Conservation (phyloP, 2,888 invertebrate species). For the Protodeltote pygarga region DNA sequence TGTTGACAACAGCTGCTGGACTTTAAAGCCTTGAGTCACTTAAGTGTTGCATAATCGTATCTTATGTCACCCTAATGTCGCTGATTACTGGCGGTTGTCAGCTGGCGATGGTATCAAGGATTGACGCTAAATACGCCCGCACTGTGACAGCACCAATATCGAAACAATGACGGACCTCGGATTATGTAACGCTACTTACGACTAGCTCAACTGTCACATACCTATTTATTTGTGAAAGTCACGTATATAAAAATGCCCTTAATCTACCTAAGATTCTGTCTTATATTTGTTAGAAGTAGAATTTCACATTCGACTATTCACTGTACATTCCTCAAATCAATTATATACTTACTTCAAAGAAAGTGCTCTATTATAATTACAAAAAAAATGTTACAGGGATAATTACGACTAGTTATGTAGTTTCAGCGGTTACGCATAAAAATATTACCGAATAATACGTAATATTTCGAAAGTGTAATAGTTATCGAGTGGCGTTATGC, state of each 20-base stretch:
- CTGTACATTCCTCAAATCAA: conserved; percentile 7
- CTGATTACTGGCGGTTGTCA: conserved; percentile 69
- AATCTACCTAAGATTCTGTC: conserved; percentile 1
- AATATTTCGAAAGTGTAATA: conserved; percentile 83
- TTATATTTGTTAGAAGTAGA: too few relatives aligned
- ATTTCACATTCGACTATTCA: too few relatives aligned
- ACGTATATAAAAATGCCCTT: conserved; percentile 36
- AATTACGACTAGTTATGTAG: conserved; percentile 46
- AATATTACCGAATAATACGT: conserved; percentile 81
- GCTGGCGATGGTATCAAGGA: conserved; percentile 80
- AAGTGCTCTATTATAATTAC: conserved; percentile 31
- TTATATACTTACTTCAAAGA: conserved; percentile 18
- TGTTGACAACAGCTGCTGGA: conserved; percentile 38
- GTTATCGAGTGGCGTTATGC: conserved; percentile 79
- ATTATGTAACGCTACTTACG: conserved; percentile 79
- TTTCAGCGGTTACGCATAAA: conserved; percentile 73
- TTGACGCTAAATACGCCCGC: conserved; percentile 84
- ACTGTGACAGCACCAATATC: conserved; percentile 82
- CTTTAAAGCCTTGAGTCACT: conserved; percentile 52
- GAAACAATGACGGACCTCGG: conserved; percentile 80
- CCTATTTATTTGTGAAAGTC: conserved; percentile 63
- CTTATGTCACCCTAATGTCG: conserved; percentile 72
- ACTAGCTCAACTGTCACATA: conserved; percentile 71
- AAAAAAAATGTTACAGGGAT: conserved; percentile 40
- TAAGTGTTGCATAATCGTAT: conserved; percentile 69